Evolutionary conservation across 2,113 vertebrate genomes (phyloP).

Genomic region (Nanger granti): DNA sequence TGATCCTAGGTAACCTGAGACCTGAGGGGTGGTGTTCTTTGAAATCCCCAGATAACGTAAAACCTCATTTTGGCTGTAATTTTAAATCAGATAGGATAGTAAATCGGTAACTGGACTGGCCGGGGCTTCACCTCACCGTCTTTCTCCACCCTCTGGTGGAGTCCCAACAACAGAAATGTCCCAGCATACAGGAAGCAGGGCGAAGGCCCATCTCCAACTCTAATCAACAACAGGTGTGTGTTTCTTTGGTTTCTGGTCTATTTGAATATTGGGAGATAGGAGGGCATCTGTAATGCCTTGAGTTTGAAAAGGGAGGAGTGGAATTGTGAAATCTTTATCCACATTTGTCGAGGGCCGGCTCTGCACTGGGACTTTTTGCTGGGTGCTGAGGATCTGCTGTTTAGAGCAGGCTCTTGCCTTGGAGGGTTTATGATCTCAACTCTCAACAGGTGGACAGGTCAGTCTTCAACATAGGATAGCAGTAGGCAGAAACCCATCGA

Average conservation of each 20-base stretch:
- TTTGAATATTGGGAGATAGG: not conserved
- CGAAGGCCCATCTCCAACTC: conserved; percentile 22
- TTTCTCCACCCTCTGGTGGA: conserved; percentile 3
- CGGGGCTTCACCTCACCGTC: not conserved
- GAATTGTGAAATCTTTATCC: not conserved
- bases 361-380: not conserved
- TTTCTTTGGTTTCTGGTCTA: conserved; percentile 25
- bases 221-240: conserved; percentile 42
- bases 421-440: not conserved
- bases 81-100: conserved; percentile 50
- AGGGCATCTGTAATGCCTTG: not conserved
- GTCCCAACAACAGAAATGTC: conserved; percentile 28
- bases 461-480: not conserved
- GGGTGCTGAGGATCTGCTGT: not conserved
- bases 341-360: not conserved
- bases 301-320: conserved; percentile 1
- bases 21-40: not conserved
- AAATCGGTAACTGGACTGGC: not conserved
- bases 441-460: not conserved
- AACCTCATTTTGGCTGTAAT: conserved; percentile 51
- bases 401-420: not conserved
- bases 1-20: conserved; percentile 23
- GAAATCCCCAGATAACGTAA: conserved; percentile 38
- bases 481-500: not conserved
- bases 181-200: conserved; percentile 47